These are phyloP conservation scores for Ostrea denselamellosa DNA, from an alignment of 1,140 invertebrate genomes.

Conservation along the genomic window DNA sequence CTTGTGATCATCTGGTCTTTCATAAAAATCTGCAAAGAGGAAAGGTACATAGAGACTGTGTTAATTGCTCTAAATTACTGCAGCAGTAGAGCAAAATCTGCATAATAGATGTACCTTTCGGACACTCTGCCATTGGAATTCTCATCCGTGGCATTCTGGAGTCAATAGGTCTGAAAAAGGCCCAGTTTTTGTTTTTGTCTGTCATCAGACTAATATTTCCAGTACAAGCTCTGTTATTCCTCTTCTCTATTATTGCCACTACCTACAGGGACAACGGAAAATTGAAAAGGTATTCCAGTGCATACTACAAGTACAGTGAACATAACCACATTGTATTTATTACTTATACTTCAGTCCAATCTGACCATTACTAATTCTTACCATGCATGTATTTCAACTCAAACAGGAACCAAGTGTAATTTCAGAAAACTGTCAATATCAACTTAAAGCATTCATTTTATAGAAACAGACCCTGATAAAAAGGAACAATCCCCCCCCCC, in stretches of 20 bases:
- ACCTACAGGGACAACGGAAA: neutral
- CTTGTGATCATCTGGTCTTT: constrained; percentile 13
- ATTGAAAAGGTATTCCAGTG: neutral
- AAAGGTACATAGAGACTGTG: neutral
- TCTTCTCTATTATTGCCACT: constrained; percentile 9
- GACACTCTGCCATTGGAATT: neutral
- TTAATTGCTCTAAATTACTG: neutral
- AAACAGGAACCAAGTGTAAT: no score
- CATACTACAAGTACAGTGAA: no score
- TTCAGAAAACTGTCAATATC: no score
- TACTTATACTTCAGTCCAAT: no score
- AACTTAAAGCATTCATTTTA: no score
- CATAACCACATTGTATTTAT: no score
- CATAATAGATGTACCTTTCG: neutral
- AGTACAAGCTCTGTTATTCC: constrained; percentile 14
- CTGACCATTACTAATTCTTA: no score
- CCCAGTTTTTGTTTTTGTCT: constrained; percentile 16
- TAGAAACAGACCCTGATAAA: no score
- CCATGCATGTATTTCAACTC: no score
- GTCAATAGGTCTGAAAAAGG: constrained; percentile 3
- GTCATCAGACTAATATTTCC: constrained; percentile 15
- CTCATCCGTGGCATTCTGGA: constrained; percentile 11
- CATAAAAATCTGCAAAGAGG: constrained; percentile 18
- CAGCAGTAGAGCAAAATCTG: neutral
- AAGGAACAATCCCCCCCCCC: no score